Base-by-base conservation (phyloP, 1,140 invertebrate species). In the Caenorhabditis remanei region DNA sequence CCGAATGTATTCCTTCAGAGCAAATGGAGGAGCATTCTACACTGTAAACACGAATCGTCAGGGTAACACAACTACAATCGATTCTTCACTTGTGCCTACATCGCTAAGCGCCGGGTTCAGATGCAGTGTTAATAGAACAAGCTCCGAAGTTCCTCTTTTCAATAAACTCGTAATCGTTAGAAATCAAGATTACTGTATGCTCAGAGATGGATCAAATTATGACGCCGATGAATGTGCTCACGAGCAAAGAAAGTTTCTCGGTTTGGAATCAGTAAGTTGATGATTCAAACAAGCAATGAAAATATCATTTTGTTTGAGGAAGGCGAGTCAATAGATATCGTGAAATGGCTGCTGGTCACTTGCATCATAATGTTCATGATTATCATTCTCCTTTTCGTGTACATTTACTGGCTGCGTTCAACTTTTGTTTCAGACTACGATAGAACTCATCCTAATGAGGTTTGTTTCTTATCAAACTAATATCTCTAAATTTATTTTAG, bases 401-500 rank as follows among this genome's bases (percentile, higher is more conserved):
- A 79, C n/a, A 79, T 79, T 21, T 79, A 50, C 71, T 79, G 71
- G 71, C 71, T 79, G 11, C 71, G 71, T 24, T 50, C 71, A 11
- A 50, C 43, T 32, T 79, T 79, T n/a, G 9, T 24, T 13, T 21
- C 71, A 7, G 46, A 50, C 11, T 24, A 50, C 19, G 71, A 79
- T 9, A 50, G 43, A 24, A 24, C 71, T 24, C 71, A 50, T 53
- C 71, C 43, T 0, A 79, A 48, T 50, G 71, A 79, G 46, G 71
- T 79, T 32, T 50, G 16, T 43, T 71, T 4, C 32, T 32, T 63
- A 13, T 5, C 61, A 8, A 24, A 0, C 61, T 63, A 63, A 11
- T 63, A 11, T 63, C 14, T 32, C 13, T 40, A 63, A 0, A 32
- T 11, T 40, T 50, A 0, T 79, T 79, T 19, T 46, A 79, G 71